Conservation (phyloP, 2,888 invertebrate species). For the Keiferia lycopersicella region DNA sequence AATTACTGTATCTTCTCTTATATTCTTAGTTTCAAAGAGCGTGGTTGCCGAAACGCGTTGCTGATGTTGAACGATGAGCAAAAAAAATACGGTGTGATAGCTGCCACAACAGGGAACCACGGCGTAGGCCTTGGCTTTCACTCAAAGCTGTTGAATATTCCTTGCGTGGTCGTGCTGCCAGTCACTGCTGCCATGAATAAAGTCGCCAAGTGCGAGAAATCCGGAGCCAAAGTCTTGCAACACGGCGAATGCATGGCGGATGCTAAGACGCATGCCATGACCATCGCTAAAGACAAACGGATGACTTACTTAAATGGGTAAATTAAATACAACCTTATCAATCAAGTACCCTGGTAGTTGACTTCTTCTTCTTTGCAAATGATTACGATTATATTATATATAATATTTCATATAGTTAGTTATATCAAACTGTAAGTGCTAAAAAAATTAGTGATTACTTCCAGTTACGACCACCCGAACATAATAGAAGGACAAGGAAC, state of each 20-base stretch:
- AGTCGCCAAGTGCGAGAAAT: slow-evolving; percentile 89
- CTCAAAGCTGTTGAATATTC: slow-evolving; percentile 84
- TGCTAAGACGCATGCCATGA: slow-evolving; percentile 88
- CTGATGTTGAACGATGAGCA: slow-evolving; percentile 87
- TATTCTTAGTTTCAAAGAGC: slow-evolving; percentile 90
- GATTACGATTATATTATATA: too few species aligned
- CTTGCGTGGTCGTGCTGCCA: slow-evolving; percentile 94
- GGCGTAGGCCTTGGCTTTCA: slow-evolving; percentile 90
- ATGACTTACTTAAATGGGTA: slow-evolving; percentile 94
- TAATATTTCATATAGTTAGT: too few species aligned
- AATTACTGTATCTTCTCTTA: neutral
- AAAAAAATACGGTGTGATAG: slow-evolving; percentile 88
- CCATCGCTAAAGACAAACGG: slow-evolving; percentile 85
- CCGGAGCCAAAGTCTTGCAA: slow-evolving; percentile 90
- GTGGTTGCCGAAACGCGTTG: slow-evolving; percentile 93
- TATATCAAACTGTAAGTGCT: neutral
- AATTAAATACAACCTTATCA: slow-evolving; percentile 60
- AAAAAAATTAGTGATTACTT: slow-evolving; percentile 16
- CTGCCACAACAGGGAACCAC: slow-evolving; percentile 96
- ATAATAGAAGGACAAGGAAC: slow-evolving; percentile 97
- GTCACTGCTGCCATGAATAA: slow-evolving; percentile 94
- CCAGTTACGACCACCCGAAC: slow-evolving; percentile 94
- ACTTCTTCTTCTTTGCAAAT: too few species aligned
- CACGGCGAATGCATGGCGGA: slow-evolving; percentile 89
- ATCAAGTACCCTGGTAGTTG: too few species aligned